Evolutionary conservation across 2,888 invertebrate genomes (phyloP), one percentile per base, ranked within the genome.

Genomic region (Poecilobothrus nobilitatus): DNA sequence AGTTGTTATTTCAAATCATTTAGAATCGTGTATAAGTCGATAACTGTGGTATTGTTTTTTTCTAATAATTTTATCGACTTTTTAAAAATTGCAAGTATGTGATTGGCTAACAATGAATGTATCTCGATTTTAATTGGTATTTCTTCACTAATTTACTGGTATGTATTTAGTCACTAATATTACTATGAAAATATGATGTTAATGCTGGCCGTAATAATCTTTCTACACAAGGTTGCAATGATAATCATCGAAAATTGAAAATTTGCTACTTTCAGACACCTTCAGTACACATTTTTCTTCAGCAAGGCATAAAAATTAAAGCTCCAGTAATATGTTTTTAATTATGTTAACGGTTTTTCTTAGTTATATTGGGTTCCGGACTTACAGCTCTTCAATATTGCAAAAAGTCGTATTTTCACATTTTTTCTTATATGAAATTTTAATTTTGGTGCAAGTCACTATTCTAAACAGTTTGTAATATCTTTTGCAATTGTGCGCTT

Each of bases 51-150:
- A 62, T n/a, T 69, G 34, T 69, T 69, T n/a, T 61, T 65, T 65
- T 69, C 62, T 67, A 69, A 67, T 62, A 65, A 65, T 68, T 65
- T 34, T 68, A 34, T 66, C 63, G 68, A 34, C 53, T 68, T 64
- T 66, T 66, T 41, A 66, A 68, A 68, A 66, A 63, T 68, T 34
- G 63, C 63, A 27, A 66, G 8, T 64, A 66, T 34, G 63, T 68
- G 68, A 27, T 66, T 66, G 63, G 64, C 63, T 27, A 68, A 68
- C 27, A 66, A 66, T 21, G 63, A 62, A 62, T 68, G 63, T 62
- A 63, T 66, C 66, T 68, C 63, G 4, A 66, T 33, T 63, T 66
- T 21, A 62, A 41, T 62, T 66, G 62, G 22, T 65, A 66, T 62
- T 15, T 68, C 66, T 37, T n/a, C 66, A 63, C 63, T 65, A 66